Evolutionary conservation across 2,888 invertebrate species (phyloP).

Genomic region (Oscheius onirici): DNA sequence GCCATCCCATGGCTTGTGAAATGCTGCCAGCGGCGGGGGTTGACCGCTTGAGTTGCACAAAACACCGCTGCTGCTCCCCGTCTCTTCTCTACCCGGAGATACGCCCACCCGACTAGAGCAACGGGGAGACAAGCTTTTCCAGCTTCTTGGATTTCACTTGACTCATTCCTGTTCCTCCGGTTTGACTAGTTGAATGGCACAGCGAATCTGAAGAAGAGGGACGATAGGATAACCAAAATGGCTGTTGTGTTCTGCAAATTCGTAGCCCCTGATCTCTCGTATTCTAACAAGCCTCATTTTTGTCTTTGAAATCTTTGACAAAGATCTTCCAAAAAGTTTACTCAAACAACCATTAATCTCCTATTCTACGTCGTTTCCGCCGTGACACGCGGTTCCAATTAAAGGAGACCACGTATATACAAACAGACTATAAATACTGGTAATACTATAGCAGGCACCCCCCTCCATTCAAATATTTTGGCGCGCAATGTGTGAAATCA

Average conservation of each 20-base stretch:
- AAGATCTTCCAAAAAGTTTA: no score
- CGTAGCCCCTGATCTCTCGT: neutral
- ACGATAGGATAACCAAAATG: no score
- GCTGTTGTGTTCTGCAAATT: neutral
- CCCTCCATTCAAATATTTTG: no score
- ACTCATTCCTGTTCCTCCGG: no score
- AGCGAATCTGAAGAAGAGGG: no score
- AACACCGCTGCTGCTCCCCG: slow-evolving; percentile 16
- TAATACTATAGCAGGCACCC: no score
- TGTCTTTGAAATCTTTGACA: neutral
- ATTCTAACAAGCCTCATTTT: slow-evolving; percentile 9
- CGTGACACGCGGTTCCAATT: neutral
- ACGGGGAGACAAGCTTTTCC: neutral
- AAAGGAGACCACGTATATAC: neutral
- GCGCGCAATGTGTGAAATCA: no score
- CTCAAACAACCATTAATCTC: neutral
- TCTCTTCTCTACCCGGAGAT: slow-evolving; percentile 7
- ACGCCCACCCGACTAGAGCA: slow-evolving; percentile 9
- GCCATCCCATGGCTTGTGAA: slow-evolving; percentile 45
- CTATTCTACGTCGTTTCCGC: neutral
- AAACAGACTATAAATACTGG: neutral
- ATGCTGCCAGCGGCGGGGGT: slow-evolving; percentile 23
- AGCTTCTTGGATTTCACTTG: neutral
- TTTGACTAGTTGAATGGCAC: no score
- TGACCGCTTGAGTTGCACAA: slow-evolving; percentile 25